Evolutionary conservation across 2,113 vertebrate genomes (phyloP).

Genomic region (Aspiorhynchus laticeps): DNA sequence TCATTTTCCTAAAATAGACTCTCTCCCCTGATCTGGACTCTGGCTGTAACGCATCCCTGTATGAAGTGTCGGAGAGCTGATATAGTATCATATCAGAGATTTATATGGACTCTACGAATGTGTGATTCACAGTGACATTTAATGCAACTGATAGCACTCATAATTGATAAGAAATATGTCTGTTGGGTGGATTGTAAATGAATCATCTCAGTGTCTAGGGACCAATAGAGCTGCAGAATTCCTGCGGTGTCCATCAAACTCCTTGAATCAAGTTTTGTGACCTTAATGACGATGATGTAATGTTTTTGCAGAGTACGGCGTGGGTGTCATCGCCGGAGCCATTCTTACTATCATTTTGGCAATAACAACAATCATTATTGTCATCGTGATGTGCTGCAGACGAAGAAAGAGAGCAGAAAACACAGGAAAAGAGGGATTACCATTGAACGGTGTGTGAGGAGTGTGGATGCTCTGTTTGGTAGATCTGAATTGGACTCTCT

Average conservation of each 20-base stretch:
- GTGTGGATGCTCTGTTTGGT: conserved; percentile 11
- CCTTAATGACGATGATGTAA: not conserved
- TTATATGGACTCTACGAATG: not conserved
- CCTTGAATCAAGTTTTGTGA: not conserved
- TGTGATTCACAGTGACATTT: not conserved
- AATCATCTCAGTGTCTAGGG: not conserved
- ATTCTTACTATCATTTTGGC: conserved; percentile 68
- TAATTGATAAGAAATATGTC: conserved; percentile 14
- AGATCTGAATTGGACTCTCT: conserved; percentile 43
- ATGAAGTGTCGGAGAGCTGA: not conserved
- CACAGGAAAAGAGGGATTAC: conserved; percentile 65
- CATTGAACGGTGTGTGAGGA: conserved; percentile 62
- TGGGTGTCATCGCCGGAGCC: conserved; percentile 71
- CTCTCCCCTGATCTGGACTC: not conserved
- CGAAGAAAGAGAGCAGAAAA: conserved; percentile 59
- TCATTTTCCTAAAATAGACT: conserved; percentile 26
- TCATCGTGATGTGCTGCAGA: conserved; percentile 76
- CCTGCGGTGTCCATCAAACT: not conserved
- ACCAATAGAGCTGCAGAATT: not conserved
- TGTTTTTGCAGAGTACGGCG: conserved; percentile 71
- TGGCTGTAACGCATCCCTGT: not conserved
- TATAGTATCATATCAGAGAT: conserved; percentile 21
- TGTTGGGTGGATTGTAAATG: not conserved
- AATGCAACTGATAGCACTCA: not conserved
- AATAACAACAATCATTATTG: conserved; percentile 64